phyloP scores from a whole-genome alignment of 2,797 vertebrate species.

The Percopsis omiscomaycus region DNA sequence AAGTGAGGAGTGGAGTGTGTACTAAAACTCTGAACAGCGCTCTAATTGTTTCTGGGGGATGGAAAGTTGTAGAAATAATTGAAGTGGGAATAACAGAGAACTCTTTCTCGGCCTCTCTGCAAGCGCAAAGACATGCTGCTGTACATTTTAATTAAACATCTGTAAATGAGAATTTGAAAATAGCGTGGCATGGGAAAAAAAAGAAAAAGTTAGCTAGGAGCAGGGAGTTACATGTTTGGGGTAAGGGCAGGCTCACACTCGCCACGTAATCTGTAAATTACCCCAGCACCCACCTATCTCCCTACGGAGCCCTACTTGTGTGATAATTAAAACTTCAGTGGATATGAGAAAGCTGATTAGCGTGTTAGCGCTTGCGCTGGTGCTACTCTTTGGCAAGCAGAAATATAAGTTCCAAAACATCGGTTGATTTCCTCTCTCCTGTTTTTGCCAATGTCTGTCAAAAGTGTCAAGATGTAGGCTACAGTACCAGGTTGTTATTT shows the following conservation, averaged over 20 bases:
- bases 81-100: constrained; percentile 11
- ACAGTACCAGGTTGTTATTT: too few relatives aligned
- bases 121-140: constrained; percentile 19
- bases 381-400: constrained; percentile 54
- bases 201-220: constrained; percentile 45
- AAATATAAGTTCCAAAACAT: constrained; percentile 29
- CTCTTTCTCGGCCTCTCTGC: background rate
- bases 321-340: constrained; percentile 71
- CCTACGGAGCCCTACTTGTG: constrained; percentile 28
- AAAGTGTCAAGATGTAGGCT: background rate
- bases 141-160: constrained; percentile 32
- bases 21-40: constrained; percentile 49
- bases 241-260: constrained; percentile 71
- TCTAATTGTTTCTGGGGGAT: constrained; percentile 58
- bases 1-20: background rate
- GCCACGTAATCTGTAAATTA: constrained; percentile 72
- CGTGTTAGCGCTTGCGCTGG: constrained; percentile 74
- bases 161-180: constrained; percentile 41
- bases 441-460: constrained; percentile 13
- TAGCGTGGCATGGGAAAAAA: constrained; percentile 15
- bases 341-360: constrained; percentile 70
- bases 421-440: constrained; percentile 26
- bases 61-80: constrained; percentile 31
- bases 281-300: constrained; percentile 58
- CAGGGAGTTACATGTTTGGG: constrained; percentile 56